Evolutionary conservation across 2,888 invertebrate genomes (phyloP).

Genomic region (Electrophaes corylata): DNA sequence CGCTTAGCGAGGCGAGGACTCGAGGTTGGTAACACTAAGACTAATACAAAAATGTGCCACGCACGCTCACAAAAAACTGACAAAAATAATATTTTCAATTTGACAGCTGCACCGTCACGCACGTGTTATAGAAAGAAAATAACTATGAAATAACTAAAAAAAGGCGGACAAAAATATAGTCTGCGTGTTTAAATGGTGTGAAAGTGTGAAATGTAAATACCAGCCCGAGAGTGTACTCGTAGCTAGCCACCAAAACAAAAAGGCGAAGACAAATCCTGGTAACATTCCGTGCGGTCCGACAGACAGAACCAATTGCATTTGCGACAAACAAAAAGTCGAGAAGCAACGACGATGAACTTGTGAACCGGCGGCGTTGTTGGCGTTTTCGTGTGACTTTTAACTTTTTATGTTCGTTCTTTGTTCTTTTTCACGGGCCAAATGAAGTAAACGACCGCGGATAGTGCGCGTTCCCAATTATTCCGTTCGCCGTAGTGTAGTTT

Average conservation of each 20-base stretch:
- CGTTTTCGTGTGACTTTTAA: slow-evolving; percentile 72
- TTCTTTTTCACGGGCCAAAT: slow-evolving; percentile 76
- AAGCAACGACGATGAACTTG: slow-evolving; percentile 80
- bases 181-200: slow-evolving; percentile 24
- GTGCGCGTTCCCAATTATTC: slow-evolving; percentile 76
- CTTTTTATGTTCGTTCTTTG: slow-evolving; percentile 80
- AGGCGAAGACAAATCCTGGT: slow-evolving; percentile 64
- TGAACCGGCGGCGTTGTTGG: slow-evolving; percentile 83
- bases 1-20: no score
- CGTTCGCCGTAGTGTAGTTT: slow-evolving; percentile 79
- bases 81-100: slow-evolving; percentile 53
- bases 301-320: no score
- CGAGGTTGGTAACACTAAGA: no score
- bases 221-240: slow-evolving; percentile 33
- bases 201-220: slow-evolving; percentile 44
- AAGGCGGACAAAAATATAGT: slow-evolving; percentile 24
- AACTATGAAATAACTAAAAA: slow-evolving; percentile 30
- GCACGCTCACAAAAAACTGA: slow-evolving; percentile 55
- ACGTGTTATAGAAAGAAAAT: slow-evolving; percentile 55
- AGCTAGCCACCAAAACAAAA: slow-evolving; percentile 46
- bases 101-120: slow-evolving; percentile 59
- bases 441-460: slow-evolving; percentile 68
- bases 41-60: slow-evolving; percentile 61
- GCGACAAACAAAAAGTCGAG: slow-evolving; percentile 69
- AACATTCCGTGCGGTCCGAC: no score